Evolutionary conservation across 2,888 invertebrate species (phyloP).

Genomic region (Chrysomela aeneicollis): DNA sequence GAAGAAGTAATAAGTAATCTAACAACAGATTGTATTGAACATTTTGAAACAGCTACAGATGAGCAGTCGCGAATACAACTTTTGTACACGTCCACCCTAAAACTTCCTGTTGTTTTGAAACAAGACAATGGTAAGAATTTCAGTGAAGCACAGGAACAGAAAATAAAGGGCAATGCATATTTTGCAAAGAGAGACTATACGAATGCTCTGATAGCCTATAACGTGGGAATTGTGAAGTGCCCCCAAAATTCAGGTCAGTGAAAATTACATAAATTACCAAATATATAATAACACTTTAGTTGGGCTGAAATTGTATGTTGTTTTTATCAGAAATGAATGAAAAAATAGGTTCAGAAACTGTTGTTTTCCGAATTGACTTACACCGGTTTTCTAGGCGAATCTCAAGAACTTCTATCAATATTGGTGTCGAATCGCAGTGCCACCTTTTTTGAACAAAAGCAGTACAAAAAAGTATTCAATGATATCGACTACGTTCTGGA

Average conservation of each 20-base stretch:
- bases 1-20: slow-evolving; percentile 61
- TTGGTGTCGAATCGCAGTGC: slow-evolving; percentile 84
- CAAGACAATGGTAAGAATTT: slow-evolving; percentile 63
- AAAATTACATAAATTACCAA: background rate
- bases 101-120: slow-evolving; percentile 49
- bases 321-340: background rate
- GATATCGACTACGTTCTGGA: slow-evolving; percentile 76
- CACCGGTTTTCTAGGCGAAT: slow-evolving; percentile 59
- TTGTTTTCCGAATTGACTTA: slow-evolving; percentile 6
- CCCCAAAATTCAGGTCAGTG: slow-evolving; percentile 74
- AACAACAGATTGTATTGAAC: slow-evolving; percentile 67
- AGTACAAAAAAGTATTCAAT: slow-evolving; percentile 71
- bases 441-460: slow-evolving; percentile 75
- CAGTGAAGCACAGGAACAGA: slow-evolving; percentile 69
- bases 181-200: slow-evolving; percentile 76
- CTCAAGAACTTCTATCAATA: slow-evolving; percentile 68
- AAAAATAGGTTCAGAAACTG: no score
- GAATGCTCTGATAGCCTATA: slow-evolving; percentile 75
- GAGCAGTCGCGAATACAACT: slow-evolving; percentile 73
- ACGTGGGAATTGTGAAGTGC: slow-evolving; percentile 71
- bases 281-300: background rate
- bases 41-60: slow-evolving; percentile 69
- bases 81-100: slow-evolving; percentile 62
- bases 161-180: slow-evolving; percentile 75
- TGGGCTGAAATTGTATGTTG: background rate